Evolutionary conservation across 2,797 vertebrate species (phyloP).

Genomic region (Chaetodon trifasciatus): DNA sequence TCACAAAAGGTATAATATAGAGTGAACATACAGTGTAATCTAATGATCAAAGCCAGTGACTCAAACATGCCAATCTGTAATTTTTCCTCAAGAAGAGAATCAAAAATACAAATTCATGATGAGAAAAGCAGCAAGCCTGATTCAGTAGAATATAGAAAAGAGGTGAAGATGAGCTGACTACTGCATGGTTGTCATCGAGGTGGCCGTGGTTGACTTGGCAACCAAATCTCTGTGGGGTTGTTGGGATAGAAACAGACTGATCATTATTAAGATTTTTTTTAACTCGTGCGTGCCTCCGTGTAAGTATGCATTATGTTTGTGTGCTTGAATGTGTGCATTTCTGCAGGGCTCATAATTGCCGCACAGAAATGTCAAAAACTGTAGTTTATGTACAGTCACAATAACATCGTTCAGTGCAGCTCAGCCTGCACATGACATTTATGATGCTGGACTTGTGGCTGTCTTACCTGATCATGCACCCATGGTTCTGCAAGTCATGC

Average conservation of each 20-base stretch:
- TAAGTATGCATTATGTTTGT: not conserved
- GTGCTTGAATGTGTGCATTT: constrained; percentile 1
- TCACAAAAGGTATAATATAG: constrained; percentile 9
- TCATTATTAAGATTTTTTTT: constrained; percentile 55
- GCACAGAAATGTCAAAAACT: not conserved
- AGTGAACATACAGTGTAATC: not conserved
- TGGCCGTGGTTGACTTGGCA: constrained; percentile 81
- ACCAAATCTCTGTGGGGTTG: constrained; percentile 73
- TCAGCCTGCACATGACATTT: not conserved
- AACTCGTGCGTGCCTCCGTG: constrained; percentile 12
- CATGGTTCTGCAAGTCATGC: constrained; percentile 22
- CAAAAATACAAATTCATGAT: constrained; percentile 11
- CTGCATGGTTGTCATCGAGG: constrained; percentile 61
- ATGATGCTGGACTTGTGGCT: not conserved
- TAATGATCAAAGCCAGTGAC: not conserved
- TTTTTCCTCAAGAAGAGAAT: not conserved
- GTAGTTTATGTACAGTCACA: not conserved
- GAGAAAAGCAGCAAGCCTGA: constrained; percentile 30
- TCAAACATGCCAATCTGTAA: not conserved
- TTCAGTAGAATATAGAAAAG: constrained; percentile 49
- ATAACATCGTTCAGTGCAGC: constrained; percentile 8
- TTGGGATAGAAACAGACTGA: constrained; percentile 69
- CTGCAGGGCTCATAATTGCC: not conserved
- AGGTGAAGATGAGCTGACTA: constrained; percentile 54
- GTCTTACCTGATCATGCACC: not conserved